Evolutionary conservation across 2,797 vertebrate species (phyloP), one percentile per base, ranked within the genome.

Genomic region (Echeneis naucrates): DNA sequence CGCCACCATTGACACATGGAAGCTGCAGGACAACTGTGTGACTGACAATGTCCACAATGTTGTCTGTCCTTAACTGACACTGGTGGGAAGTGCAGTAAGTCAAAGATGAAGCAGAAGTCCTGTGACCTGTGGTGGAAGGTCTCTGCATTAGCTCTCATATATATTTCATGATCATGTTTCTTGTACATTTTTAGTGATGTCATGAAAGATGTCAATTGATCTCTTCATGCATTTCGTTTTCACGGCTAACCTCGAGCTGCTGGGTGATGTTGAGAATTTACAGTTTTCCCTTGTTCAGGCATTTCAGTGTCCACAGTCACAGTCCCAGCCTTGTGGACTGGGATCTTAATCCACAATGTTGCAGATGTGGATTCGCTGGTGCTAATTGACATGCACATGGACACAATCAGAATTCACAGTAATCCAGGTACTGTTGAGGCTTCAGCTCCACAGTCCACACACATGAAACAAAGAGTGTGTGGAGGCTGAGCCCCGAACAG

Each of bases 401-500:
- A 48, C 30, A 21, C 33, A 16, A 12, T 24, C 23, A 30, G 44
- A 16, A 35, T 52, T 42, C 35, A 64, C 8, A 35, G 47, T 37
- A 17, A 61, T 17, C 58, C 24, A 24, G 16, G 42, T 48, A 27
- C 30, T 38, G 4, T 10, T 17, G 37, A 40, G 24, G 4, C 42
- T 30, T 54, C 27, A 17, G 55, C 33, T n/a, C 27, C 23, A 12
- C 50, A 67, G 62, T 13, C 7, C 16, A 5, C n/a, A 51, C 30
- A n/a, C n/a, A n/a, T n/a, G n/a, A n/a, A n/a, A 23, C 3, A 21
- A 30, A 21, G 55, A 33, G 33, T 30, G 21, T 45, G 42, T 21
- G 26, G 56, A 68, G 8, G 13, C 30, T 67, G 54, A 35, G 24
- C 60, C 32, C 19, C n/a, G 37, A 57, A 38, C 45, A 56, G 35